Base-by-base conservation (phyloP, 2,113 vertebrate species). In the Chauna torquata region DNA sequence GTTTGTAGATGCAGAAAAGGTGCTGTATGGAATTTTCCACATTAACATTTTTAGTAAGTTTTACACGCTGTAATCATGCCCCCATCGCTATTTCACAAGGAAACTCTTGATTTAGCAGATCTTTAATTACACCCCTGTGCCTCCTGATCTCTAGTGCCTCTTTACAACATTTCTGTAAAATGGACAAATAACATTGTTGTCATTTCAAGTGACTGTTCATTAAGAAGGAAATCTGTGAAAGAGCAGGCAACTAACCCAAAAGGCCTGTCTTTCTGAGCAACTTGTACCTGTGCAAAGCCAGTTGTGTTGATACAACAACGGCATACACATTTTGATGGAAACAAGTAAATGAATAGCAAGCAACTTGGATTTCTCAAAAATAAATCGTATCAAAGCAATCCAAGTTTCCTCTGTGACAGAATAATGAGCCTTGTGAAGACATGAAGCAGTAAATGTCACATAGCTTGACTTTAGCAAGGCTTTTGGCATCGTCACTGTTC, bases 291-390 rank as follows among this genome's bases (percentile, higher is more conserved):
- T 24, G 36, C 22, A 44, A 77, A 38, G 30, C 8, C 65, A 42
- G n/a, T 1, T 9, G 9, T 54, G 45, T 18, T 0, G 0, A 45
- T 1, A 32, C 0, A 4, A 59, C 50, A 62, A 47, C 0, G 0
- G 49, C 12, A 14, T 1, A 6, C 0, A 11, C 4, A 5, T 54
- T 72, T 83, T 62, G 50, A 82, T 45, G 45, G 36, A 44, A 87
- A 65, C 6, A n/a, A 0, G 3, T 24, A 54, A 36, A 71, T 32
- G 32, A 47, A 2, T 24, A 58, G 50, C 76, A 77, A 57, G 34
- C 38, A 68, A 49, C 22, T 69, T 11, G 3, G 62, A 70, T 66
- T 89, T 88, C 20, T 4, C 40, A 54, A 78, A 38, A 82, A 34
- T 23, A 87, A 74, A 49, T 52, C 19, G 61, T 0, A 0, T 65